Conservation (phyloP, 1,140 invertebrate genomes). For the Pomacea maculata region DNA sequence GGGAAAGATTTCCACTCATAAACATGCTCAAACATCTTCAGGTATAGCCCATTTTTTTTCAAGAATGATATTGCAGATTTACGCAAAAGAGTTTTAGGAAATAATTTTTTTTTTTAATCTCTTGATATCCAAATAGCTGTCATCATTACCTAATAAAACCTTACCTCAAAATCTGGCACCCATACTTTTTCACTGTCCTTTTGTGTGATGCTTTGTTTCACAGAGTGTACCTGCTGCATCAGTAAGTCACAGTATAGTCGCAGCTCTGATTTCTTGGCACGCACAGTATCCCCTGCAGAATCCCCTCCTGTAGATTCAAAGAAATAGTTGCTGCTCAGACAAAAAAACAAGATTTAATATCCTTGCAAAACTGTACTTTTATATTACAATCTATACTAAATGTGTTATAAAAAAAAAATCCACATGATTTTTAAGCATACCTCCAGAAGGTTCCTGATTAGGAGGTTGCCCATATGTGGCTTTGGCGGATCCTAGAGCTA, state of each 20-base stretch:
- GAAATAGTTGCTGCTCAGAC: background rate
- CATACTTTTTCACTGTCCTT: conserved; percentile 14
- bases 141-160: background rate
- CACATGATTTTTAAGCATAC: background rate
- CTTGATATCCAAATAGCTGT: no score
- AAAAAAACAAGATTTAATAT: no score
- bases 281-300: conserved; percentile 67
- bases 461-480: conserved; percentile 62
- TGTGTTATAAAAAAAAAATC: background rate
- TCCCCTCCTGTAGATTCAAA: conserved; percentile 36
- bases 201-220: conserved; percentile 73
- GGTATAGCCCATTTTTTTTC: no score
- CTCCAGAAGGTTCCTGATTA: conserved; percentile 1
- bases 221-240: conserved; percentile 84
- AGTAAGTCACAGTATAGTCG: conserved; percentile 82
- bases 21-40: no score
- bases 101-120: no score
- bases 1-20: no score
- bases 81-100: no score
- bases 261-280: conserved; percentile 81
- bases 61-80: no score
- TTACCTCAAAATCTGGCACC: conserved; percentile 15
- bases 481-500: conserved; percentile 82
- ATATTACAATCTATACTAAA: background rate
- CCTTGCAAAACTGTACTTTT: no score